phyloP scores from a whole-genome alignment of 2,888 invertebrate species.

The Agrochola circellaris region DNA sequence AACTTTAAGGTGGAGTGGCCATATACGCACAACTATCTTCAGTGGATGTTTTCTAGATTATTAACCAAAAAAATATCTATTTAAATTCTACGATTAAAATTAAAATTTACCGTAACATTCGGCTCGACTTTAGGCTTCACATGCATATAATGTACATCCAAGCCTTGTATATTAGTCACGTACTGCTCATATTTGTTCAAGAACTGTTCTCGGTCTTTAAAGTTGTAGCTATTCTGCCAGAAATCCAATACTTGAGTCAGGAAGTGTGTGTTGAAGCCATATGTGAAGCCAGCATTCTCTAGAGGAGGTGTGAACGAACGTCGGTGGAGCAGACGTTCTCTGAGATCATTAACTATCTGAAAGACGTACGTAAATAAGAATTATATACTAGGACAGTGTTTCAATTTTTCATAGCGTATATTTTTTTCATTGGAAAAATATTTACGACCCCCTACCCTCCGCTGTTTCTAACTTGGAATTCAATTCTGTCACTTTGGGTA shows the following conservation, averaged over 20 bases:
- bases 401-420: too few relatives aligned
- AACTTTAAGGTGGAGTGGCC: neutral
- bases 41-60: neutral
- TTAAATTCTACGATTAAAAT: neutral
- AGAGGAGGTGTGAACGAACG: slow-evolving; percentile 90
- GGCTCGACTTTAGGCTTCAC: slow-evolving; percentile 89
- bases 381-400: neutral
- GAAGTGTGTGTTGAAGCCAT: slow-evolving; percentile 94
- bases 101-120: slow-evolving; percentile 74
- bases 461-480: too few relatives aligned
- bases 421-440: too few relatives aligned
- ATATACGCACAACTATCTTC: neutral
- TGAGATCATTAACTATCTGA: slow-evolving; percentile 89
- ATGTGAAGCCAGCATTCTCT: slow-evolving; percentile 93
- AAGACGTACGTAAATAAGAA: slow-evolving; percentile 71
- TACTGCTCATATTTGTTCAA: slow-evolving; percentile 95
- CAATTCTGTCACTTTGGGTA: too few relatives aligned
- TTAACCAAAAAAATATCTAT: neutral
- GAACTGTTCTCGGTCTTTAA: slow-evolving; percentile 91
- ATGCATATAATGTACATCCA: slow-evolving; percentile 94
- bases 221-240: slow-evolving; percentile 94
- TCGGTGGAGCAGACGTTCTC: slow-evolving; percentile 88
- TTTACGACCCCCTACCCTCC: too few relatives aligned
- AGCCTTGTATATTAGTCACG: slow-evolving; percentile 93
- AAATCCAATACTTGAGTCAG: slow-evolving; percentile 93